A percentile compares a stretch with the other conserved stretches of the same genome.
Evolutionary conservation across 1,140 invertebrate genomes (phyloP).

Genomic region (Psilanteris sp.): DNA sequence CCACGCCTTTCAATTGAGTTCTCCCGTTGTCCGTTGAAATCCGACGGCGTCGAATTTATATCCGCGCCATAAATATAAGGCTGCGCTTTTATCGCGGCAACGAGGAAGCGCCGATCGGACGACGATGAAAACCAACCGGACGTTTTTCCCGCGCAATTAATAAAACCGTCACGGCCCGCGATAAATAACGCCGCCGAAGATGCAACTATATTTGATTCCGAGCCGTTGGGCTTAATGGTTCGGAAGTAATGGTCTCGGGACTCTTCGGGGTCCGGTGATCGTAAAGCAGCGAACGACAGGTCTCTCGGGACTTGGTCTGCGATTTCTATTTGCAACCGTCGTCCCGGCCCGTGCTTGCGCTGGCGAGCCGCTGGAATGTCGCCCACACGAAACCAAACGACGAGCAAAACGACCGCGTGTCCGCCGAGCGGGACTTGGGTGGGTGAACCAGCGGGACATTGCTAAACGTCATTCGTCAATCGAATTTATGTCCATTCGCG

Average conservation of each 20-base stretch:
- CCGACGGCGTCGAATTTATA: neutral
- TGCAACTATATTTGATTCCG: conserved; percentile 5
- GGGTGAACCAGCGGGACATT: conserved; percentile 32
- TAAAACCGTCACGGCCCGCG: conserved; percentile 13
- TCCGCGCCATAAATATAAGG: neutral
- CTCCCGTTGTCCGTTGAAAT: neutral
- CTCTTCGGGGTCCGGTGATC: conserved; percentile 12
- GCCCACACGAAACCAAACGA: conserved; percentile 39
- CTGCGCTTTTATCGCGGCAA: neutral
- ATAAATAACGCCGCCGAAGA: conserved; percentile 27
- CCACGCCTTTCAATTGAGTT: neutral
- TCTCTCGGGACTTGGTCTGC: conserved; percentile 12
- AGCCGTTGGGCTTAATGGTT: conserved; percentile 36
- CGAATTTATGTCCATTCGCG: conserved; percentile 28
- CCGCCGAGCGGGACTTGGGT: conserved; percentile 15
- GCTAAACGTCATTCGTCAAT: conserved; percentile 42
- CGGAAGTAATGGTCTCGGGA: conserved; percentile 44
- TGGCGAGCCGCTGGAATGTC: conserved; percentile 46
- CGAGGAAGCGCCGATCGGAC: conserved; percentile 1
- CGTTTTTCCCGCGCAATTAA: conserved; percentile 22
- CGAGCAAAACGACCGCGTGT: conserved; percentile 10
- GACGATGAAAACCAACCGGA: conserved; percentile 3
- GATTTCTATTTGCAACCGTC: conserved; percentile 53
- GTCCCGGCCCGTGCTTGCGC: conserved; percentile 12
- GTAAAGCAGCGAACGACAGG: conserved; percentile 29